Conservation (phyloP, 2,797 vertebrate genomes). For the Siniperca scherzeri region DNA sequence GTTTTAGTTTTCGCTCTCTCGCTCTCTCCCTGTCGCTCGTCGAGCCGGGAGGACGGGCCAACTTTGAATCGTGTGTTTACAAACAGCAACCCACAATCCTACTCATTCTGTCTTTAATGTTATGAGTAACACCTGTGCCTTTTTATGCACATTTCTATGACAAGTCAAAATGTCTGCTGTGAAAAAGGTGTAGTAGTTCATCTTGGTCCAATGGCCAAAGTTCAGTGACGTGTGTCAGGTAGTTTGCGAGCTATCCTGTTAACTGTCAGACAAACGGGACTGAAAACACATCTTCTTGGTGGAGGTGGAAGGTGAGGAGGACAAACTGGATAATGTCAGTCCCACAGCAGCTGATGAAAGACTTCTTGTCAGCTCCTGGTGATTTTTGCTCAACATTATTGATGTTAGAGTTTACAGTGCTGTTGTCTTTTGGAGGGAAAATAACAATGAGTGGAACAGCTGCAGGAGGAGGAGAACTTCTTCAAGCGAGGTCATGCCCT, state of each 20-base stretch:
- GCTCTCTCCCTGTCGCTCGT: no score
- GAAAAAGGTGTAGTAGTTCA: background rate
- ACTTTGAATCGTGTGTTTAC: no score
- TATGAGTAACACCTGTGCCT: no score
- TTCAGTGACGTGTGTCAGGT: no score
- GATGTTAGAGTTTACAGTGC: background rate
- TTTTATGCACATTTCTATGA: no score
- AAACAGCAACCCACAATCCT: no score
- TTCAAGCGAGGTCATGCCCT: slow-evolving; percentile 11
- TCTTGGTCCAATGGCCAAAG: background rate
- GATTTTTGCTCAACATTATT: background rate
- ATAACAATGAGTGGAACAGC: slow-evolving; percentile 39
- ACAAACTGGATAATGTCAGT: background rate
- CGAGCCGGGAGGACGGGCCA: no score
- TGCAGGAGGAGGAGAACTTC: slow-evolving; percentile 11
- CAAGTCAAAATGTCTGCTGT: background rate
- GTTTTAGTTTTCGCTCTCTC: no score
- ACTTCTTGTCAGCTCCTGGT: slow-evolving; percentile 11
- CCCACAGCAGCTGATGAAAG: slow-evolving; percentile 9
- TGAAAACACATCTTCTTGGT: background rate
- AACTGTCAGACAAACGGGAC: background rate
- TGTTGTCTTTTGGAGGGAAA: slow-evolving; percentile 11
- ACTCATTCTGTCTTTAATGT: no score
- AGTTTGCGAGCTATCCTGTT: background rate
- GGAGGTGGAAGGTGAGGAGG: slow-evolving; percentile 3